Conservation (phyloP, 2,888 invertebrate species). For the Eupithecia centaureata region DNA sequence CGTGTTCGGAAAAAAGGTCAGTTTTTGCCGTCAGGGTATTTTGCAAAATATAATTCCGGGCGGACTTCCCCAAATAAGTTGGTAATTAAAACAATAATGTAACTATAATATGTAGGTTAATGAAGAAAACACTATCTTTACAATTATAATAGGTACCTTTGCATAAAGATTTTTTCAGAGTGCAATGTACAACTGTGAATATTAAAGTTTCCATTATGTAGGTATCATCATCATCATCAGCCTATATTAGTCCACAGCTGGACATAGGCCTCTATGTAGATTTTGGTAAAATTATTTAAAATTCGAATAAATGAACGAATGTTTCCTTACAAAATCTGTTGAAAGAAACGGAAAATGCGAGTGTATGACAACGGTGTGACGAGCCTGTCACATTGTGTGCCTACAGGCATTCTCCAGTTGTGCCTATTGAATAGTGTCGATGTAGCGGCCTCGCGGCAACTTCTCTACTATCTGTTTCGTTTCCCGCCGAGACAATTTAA, state of each 20-base stretch:
- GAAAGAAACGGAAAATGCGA: slow-evolving; percentile 6
- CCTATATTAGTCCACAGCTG: too few species aligned
- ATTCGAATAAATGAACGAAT: not conserved
- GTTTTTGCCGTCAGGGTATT: not conserved
- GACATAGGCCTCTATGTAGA: too few species aligned
- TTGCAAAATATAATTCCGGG: not conserved
- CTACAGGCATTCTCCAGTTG: slow-evolving; percentile 38
- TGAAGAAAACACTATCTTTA: not conserved
- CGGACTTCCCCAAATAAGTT: not conserved
- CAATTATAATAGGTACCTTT: too few species aligned
- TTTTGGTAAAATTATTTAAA: not conserved
- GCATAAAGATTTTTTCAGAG: too few species aligned
- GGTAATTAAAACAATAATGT: not conserved
- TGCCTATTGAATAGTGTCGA: slow-evolving; percentile 75
- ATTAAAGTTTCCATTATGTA: too few species aligned
- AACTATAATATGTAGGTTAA: not conserved
- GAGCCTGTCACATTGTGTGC: slow-evolving; percentile 16
- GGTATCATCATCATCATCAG: too few species aligned
- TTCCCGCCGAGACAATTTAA: slow-evolving; percentile 82
- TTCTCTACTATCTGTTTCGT: slow-evolving; percentile 80
- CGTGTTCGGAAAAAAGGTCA: not conserved
- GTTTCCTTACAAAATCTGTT: not conserved
- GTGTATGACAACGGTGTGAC: slow-evolving; percentile 16
- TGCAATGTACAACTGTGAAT: too few species aligned
- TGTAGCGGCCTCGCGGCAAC: slow-evolving; percentile 72